phyloP scores from a whole-genome alignment of 2,797 vertebrate genomes.

The Pseudochirops cupreus region DNA sequence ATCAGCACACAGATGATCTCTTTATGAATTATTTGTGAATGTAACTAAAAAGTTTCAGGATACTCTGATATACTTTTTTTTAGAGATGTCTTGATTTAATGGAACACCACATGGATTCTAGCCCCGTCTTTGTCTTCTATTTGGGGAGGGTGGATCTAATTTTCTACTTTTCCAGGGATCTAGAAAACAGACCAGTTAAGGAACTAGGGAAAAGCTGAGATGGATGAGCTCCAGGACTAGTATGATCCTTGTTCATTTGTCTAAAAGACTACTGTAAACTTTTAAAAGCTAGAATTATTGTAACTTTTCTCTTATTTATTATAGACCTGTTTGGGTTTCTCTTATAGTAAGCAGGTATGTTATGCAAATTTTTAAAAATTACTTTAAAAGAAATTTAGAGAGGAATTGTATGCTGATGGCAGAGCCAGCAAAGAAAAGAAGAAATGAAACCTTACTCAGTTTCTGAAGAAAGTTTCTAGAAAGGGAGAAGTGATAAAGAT shows the following conservation, averaged over 20 bases:
- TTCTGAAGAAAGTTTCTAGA: background rate
- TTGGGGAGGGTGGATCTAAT: background rate
- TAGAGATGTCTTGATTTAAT: background rate
- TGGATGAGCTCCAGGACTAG: background rate
- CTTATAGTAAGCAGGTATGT: background rate
- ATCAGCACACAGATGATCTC: background rate
- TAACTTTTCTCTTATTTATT: background rate
- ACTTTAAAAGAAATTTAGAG: background rate
- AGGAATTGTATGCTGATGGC: background rate
- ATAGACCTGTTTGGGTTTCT: background rate
- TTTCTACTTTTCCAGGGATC: background rate
- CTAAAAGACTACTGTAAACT: background rate
- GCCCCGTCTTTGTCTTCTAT: background rate
- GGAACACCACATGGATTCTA: background rate
- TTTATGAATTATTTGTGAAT: background rate
- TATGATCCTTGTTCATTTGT: background rate
- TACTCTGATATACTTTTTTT: background rate
- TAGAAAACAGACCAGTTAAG: background rate
- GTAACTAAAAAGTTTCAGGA: conserved; percentile 42
- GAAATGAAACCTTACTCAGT: background rate
- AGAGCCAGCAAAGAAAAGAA: background rate
- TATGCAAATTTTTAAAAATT: background rate
- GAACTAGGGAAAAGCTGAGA: background rate
- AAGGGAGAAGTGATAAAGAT: background rate
- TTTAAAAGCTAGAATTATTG: background rate